A percentile compares a stretch with the other conserved stretches of the same genome.
Evolutionary conservation across 2,888 invertebrate species (phyloP).

Genomic region (Troides helena): DNA sequence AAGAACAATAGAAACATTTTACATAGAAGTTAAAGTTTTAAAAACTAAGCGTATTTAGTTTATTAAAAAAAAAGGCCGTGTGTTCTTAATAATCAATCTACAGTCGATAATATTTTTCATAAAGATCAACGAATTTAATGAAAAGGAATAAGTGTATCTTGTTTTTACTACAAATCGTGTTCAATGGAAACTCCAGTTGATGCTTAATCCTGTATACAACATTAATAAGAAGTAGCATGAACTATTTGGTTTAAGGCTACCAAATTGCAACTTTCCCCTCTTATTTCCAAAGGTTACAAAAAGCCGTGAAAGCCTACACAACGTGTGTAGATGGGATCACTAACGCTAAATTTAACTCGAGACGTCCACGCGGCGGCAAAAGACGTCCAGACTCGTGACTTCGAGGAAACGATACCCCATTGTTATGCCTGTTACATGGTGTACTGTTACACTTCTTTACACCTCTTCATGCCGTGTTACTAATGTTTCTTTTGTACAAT

Average conservation of each 20-base stretch:
- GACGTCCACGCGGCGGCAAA: slow-evolving; percentile 56
- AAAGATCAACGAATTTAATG: background rate
- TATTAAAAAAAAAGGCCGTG: too few relatives aligned
- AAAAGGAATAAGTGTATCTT: background rate
- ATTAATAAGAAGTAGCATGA: background rate
- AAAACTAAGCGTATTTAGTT: too few relatives aligned
- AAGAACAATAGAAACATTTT: too few relatives aligned
- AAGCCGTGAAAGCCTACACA: slow-evolving; percentile 34
- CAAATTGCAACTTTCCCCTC: slow-evolving; percentile 43
- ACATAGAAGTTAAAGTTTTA: too few relatives aligned
- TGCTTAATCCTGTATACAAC: slow-evolving; percentile 5
- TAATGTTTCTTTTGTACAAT: slow-evolving; percentile 58
- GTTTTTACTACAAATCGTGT: background rate
- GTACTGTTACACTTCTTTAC: slow-evolving; percentile 71
- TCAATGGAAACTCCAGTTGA: background rate
- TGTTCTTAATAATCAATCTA: too few relatives aligned
- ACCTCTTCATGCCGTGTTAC: slow-evolving; percentile 58
- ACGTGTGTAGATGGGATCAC: slow-evolving; percentile 65
- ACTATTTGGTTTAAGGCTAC: background rate
- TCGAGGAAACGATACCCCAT: slow-evolving; percentile 72
- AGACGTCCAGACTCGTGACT: slow-evolving; percentile 46
- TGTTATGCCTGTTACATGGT: slow-evolving; percentile 72
- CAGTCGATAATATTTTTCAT: too few relatives aligned
- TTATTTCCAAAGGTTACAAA: slow-evolving; percentile 56
- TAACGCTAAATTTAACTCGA: slow-evolving; percentile 76